Conservation (phyloP, 2,797 vertebrate species). For the Echeneis naucrates region DNA sequence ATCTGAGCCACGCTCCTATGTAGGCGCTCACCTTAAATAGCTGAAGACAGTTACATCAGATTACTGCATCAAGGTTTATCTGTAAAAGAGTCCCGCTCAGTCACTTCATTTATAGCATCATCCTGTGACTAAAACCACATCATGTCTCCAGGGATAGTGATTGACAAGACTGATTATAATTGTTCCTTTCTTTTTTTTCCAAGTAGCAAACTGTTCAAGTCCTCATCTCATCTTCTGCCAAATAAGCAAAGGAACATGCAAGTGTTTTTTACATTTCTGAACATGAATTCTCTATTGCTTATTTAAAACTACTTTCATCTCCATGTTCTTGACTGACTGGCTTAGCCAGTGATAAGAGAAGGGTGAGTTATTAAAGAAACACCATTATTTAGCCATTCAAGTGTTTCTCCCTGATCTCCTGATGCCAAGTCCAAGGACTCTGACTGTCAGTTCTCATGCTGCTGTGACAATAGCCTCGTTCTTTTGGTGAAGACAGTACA, state of each 20-base stretch:
- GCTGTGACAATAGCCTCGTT: too few relatives aligned
- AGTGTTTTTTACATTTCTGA: background rate
- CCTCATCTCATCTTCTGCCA: background rate
- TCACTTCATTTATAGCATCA: background rate
- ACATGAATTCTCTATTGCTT: background rate
- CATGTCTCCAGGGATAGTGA: background rate
- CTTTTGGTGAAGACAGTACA: too few relatives aligned
- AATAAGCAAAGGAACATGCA: background rate
- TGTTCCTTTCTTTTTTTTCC: background rate
- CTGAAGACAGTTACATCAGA: constrained; percentile 58
- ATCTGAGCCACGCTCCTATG: constrained; percentile 47
- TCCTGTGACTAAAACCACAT: background rate
- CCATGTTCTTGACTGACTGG: background rate
- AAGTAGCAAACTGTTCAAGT: background rate
- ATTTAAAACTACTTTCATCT: background rate
- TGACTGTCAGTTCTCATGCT: too few relatives aligned
- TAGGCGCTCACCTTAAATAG: constrained; percentile 65
- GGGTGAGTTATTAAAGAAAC: too few relatives aligned
- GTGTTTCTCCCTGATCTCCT: too few relatives aligned
- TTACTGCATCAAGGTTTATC: constrained; percentile 15
- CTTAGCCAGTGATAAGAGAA: too few relatives aligned
- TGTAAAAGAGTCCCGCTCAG: background rate
- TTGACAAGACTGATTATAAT: background rate
- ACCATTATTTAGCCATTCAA: too few relatives aligned
- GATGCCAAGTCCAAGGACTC: too few relatives aligned